These are phyloP conservation scores for Coleophora deauratella DNA, from an alignment of 2,888 invertebrate genomes.

Conservation along the genomic window DNA sequence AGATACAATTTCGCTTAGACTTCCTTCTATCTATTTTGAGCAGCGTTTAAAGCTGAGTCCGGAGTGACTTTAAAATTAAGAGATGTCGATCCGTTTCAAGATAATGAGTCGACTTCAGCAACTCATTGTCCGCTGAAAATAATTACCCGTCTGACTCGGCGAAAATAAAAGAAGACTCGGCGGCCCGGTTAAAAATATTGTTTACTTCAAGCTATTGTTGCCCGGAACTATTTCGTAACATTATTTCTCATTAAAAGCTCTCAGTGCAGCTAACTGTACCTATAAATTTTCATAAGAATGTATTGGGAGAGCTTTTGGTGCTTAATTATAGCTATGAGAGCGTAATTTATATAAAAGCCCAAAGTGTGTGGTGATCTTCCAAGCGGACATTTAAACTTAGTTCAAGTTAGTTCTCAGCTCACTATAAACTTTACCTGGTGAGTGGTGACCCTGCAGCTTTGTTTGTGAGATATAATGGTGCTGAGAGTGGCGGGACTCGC, in stretches of 20 bases:
- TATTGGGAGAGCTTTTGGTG: slow-evolving; percentile 7
- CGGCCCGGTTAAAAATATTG: slow-evolving; percentile 33
- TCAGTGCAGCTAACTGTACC: slow-evolving; percentile 15
- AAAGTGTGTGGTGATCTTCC: slow-evolving; percentile 11
- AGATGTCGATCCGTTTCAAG: slow-evolving; percentile 40
- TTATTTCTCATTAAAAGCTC: slow-evolving; percentile 15
- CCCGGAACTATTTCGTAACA: slow-evolving; percentile 15
- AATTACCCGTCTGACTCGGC: slow-evolving; percentile 67
- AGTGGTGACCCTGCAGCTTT: no score
- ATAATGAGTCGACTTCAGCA: slow-evolving; percentile 48
- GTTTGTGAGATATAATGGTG: not conserved
- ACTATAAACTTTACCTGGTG: not conserved
- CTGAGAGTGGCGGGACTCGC: slow-evolving; percentile 22
- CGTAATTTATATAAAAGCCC: slow-evolving; percentile 9
- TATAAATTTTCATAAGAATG: slow-evolving; percentile 16
- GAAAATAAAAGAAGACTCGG: slow-evolving; percentile 35
- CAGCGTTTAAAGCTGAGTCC: slow-evolving; percentile 19
- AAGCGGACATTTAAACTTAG: not conserved
- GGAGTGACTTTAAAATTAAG: slow-evolving; percentile 21
- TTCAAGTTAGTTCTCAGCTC: not conserved
- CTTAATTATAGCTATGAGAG: slow-evolving; percentile 11
- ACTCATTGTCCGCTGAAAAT: slow-evolving; percentile 61
- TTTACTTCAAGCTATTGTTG: slow-evolving; percentile 18
- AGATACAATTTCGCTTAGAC: slow-evolving; percentile 8
- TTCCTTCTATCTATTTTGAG: not conserved